These are phyloP conservation scores for Nyctibius grandis DNA, from an alignment of 2,797 vertebrate genomes.

Conservation along the genomic window DNA sequence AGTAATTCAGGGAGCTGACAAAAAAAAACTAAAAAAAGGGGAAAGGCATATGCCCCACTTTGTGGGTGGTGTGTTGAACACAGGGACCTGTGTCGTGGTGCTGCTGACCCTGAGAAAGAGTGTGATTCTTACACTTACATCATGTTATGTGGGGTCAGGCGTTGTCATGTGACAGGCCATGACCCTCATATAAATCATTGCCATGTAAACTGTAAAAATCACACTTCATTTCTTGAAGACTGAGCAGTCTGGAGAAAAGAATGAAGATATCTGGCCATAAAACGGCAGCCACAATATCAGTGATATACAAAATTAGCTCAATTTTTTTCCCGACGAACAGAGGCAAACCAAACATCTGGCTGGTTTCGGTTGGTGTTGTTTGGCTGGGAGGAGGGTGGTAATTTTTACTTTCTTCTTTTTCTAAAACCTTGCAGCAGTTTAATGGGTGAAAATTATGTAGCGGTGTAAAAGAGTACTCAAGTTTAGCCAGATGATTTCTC, in stretches of 20 bases:
- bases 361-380: background rate
- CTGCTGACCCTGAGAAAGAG: background rate
- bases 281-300: background rate
- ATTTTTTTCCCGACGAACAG: background rate
- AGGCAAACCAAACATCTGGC: background rate
- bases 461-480: background rate
- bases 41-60: background rate
- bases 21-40: background rate
- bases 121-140: background rate
- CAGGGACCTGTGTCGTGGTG: background rate
- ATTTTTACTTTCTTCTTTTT: background rate
- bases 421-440: background rate
- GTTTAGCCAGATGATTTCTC: background rate
- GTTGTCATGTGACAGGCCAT: background rate
- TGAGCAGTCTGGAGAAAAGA: background rate
- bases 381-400: rapidly evolving
- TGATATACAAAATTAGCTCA: background rate
- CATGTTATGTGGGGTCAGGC: background rate
- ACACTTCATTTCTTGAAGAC: slow-evolving; percentile 27
- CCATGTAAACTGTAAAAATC: slow-evolving; percentile 17
- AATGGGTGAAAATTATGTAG: background rate
- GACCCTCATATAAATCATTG: slow-evolving; percentile 14
- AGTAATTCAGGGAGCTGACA: slow-evolving; percentile 37
- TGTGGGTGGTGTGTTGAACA: slow-evolving; percentile 25
- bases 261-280: background rate